These are phyloP conservation scores for Sorex maritimensis DNA, from an alignment of 2,797 vertebrate genomes.

Conservation along the genomic window DNA sequence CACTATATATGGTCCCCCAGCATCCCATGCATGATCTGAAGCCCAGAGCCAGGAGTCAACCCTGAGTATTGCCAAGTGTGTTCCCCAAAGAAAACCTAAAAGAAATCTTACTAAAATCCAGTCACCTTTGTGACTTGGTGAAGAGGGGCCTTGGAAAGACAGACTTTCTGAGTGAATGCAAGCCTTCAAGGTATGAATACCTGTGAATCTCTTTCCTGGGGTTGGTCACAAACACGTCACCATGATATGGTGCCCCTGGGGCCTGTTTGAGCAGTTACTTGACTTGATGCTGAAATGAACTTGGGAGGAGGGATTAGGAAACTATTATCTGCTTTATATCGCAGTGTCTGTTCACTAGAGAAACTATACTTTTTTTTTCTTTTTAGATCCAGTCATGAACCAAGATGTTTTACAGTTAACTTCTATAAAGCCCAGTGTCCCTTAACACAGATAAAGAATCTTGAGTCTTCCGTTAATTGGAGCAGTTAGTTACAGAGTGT, in stretches of 20 bases:
- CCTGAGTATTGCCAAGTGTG: no score
- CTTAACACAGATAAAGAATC: constrained; percentile 10
- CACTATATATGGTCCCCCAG: no score
- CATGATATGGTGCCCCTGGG: not conserved
- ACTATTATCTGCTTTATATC: not conserved
- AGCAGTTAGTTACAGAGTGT: not conserved
- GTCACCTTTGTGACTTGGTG: not conserved
- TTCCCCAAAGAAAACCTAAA: no score
- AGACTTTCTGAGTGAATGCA: not conserved
- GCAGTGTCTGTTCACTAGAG: not conserved
- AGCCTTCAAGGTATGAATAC: not conserved
- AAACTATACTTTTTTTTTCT: not conserved
- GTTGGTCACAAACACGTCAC: not conserved
- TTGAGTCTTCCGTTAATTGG: constrained; percentile 13
- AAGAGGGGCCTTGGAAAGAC: not conserved
- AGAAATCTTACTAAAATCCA: not conserved
- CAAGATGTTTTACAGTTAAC: not conserved
- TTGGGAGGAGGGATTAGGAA: not conserved
- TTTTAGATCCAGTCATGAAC: not conserved
- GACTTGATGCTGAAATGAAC: not conserved
- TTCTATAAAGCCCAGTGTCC: not conserved
- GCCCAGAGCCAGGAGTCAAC: no score
- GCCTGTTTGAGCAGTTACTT: not conserved
- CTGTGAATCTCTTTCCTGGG: not conserved
- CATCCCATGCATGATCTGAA: no score